A percentile compares a stretch with the other conserved stretches of the same genome.
Evolutionary conservation across 2,113 vertebrate genomes (phyloP).

Genomic region (Vulpes ferrilata): DNA sequence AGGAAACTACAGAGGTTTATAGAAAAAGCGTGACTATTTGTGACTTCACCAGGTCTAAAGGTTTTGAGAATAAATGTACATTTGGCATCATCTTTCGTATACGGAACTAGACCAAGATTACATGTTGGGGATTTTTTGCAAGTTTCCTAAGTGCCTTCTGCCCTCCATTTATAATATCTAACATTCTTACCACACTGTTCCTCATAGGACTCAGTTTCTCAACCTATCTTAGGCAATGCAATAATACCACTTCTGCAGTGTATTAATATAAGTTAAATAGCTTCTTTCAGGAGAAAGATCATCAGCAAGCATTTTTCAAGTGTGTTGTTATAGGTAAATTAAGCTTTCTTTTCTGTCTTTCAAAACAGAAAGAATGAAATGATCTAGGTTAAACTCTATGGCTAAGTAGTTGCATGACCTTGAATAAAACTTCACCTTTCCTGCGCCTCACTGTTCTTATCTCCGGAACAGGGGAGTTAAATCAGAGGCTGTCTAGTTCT

Average conservation of each 20-base stretch:
- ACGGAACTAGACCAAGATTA: neutral
- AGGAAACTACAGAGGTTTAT: neutral
- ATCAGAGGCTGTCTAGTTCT: neutral
- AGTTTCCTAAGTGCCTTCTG: neutral
- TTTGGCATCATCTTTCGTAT: neutral
- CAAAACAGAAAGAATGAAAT: neutral
- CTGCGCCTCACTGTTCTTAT: neutral
- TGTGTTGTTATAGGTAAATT: neutral
- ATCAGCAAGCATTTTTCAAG: neutral
- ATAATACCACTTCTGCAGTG: neutral
- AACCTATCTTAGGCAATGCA: neutral
- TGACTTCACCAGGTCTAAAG: neutral
- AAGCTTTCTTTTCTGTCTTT: conserved; percentile 9
- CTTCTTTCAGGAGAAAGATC: neutral
- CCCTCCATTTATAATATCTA: neutral
- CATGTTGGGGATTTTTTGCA: neutral
- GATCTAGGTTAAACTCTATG: neutral
- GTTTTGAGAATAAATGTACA: neutral
- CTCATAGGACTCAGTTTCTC: neutral
- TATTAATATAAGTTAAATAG: neutral
- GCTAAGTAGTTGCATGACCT: neutral
- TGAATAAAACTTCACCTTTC: neutral
- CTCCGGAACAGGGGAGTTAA: neutral
- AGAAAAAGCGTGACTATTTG: rapidly evolving
- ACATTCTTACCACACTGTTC: neutral